A percentile compares a stretch with the other conserved stretches of the same genome.
These are phyloP conservation scores for Ichneumoninae sp. DNA, from an alignment of 2,888 invertebrate species.

Conservation along the genomic window DNA sequence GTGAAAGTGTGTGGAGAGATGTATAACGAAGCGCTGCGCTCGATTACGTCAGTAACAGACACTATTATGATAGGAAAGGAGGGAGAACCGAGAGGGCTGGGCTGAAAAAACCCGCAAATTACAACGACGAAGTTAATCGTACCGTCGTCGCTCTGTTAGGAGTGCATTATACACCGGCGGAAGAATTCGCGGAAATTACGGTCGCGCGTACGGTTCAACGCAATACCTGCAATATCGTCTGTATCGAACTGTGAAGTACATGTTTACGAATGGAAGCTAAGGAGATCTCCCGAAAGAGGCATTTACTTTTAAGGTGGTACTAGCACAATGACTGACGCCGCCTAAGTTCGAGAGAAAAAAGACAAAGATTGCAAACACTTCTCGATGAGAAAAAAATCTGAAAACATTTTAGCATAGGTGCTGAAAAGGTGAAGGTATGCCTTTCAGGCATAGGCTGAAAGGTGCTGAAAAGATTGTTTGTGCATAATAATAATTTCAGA, in stretches of 20 bases:
- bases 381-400: no score
- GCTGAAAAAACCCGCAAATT: conserved; percentile 53
- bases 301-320: neutral
- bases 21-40: conserved; percentile 61
- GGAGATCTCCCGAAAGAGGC: neutral
- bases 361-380: no score
- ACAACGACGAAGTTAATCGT: conserved; percentile 42
- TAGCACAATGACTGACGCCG: no score
- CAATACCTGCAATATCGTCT: neutral
- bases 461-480: no score
- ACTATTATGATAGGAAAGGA: conserved; percentile 49
- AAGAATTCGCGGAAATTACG: conserved; percentile 36
- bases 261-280: neutral
- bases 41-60: conserved; percentile 61
- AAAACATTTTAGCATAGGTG: no score
- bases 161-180: conserved; percentile 21
- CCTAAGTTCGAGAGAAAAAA: no score
- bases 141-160: conserved; percentile 14
- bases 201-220: conserved; percentile 8
- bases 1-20: conserved; percentile 52
- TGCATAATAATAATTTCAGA: no score
- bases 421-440: no score
- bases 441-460: no score
- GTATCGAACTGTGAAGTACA: neutral
- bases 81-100: conserved; percentile 4